Percentiles rank a stretch among this genome's conserved stretches.
Evolutionary conservation across 2,113 vertebrate genomes (phyloP).

Genomic region (Cricetomys ansorgei): DNA sequence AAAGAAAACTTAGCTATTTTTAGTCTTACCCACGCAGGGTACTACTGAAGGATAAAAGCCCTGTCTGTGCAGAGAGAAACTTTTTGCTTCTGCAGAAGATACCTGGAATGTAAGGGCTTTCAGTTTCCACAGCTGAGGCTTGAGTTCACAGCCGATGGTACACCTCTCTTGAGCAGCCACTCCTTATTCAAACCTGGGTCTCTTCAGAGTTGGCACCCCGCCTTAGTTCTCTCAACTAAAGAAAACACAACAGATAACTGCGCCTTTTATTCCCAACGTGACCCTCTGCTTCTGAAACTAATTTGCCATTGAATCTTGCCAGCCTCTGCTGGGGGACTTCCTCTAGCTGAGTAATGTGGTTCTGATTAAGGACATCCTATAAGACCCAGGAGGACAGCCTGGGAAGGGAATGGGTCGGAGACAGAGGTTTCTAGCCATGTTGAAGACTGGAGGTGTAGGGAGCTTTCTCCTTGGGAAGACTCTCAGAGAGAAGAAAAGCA

Average conservation of each 20-base stretch:
- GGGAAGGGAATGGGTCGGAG: constrained; percentile 87
- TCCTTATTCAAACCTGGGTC: constrained; percentile 56
- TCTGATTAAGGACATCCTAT: constrained; percentile 95
- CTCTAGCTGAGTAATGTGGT: constrained; percentile 92
- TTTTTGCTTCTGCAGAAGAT: neutral
- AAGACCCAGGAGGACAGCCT: constrained; percentile 88
- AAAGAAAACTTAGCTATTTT: neutral
- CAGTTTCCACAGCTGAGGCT: neutral
- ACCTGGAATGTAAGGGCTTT: constrained; percentile 21
- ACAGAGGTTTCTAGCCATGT: constrained; percentile 89
- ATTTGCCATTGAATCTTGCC: constrained; percentile 88
- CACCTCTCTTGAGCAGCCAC: constrained; percentile 56
- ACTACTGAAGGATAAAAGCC: constrained; percentile 29
- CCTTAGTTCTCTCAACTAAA: constrained; percentile 77
- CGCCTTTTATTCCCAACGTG: constrained; percentile 84
- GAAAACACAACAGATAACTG: constrained; percentile 83
- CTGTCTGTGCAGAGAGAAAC: constrained; percentile 4
- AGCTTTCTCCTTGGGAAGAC: constrained; percentile 80
- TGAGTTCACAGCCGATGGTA: neutral
- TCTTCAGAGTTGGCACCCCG: constrained; percentile 65
- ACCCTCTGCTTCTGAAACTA: constrained; percentile 89
- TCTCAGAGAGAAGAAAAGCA: constrained; percentile 82
- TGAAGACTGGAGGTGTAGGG: constrained; percentile 89
- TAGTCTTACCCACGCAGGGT: neutral
- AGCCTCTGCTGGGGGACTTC: constrained; percentile 91